Percentiles rank a stretch among this genome's conserved stretches.
phyloP scores from a whole-genome alignment of 2,888 invertebrate species.

The Dioctria rufipes region DNA sequence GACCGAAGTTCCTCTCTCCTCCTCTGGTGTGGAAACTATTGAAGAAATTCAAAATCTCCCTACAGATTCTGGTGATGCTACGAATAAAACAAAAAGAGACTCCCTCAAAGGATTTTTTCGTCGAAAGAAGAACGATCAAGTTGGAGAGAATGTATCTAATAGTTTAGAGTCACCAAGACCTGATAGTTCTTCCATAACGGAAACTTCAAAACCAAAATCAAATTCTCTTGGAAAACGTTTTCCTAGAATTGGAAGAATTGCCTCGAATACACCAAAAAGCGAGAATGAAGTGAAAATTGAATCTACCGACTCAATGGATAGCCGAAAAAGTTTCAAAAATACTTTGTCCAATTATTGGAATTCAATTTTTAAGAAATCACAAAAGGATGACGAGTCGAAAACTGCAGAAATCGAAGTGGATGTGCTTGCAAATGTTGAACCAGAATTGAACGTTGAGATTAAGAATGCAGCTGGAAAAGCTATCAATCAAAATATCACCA shows the following conservation, averaged over 20 bases:
- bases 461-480: neutral
- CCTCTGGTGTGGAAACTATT: neutral
- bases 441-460: neutral
- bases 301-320: neutral
- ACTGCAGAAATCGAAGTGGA: neutral
- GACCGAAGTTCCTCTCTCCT: neutral
- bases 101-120: conserved; percentile 16
- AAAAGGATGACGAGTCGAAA: neutral
- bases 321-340: neutral
- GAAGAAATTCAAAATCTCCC: neutral
- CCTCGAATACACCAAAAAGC: neutral
- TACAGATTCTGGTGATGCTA: neutral
- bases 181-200: neutral
- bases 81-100: conserved; percentile 2
- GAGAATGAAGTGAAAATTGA: neutral
- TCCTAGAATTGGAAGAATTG: neutral
- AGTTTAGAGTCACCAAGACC: neutral
- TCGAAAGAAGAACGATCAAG: neutral
- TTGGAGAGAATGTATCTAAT: neutral
- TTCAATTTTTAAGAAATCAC: neutral
- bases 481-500: neutral
- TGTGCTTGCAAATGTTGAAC: neutral
- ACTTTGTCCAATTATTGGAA: conserved; percentile 15
- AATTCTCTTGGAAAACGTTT: neutral
- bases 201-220: neutral